Base-by-base conservation (phyloP, 2,888 invertebrate species). In the Chrysopilus asiliformis region DNA sequence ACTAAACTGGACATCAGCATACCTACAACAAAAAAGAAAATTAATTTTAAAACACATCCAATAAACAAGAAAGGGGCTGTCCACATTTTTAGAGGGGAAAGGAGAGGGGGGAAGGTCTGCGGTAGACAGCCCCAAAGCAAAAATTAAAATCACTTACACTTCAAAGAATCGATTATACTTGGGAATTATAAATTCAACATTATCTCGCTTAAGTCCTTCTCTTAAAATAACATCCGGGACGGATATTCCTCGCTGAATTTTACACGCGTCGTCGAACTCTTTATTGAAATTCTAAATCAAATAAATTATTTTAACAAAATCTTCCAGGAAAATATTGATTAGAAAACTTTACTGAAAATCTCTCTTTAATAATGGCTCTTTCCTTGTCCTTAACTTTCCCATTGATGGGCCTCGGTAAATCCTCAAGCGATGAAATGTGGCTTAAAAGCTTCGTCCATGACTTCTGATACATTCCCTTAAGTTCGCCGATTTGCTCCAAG, bases 161-260 rank as follows among this genome's bases (percentile, higher is more conserved):
- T 80, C 78, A 64, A 78, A 78, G 62, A 91, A 86, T 34, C 75
- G 70, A 51, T 76, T 72, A 66, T 95, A 95, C 49, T 77, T 76
- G 3, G 91, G 91, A 48, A 91, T 68, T 43, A 95, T 72, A 41
- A 82, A 77, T 52, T 87, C 84, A 56, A 85, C 85, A 65, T 93
- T 87, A 63, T 89, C 93, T 10, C 83, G 69, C 57, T 90, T 90
- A 32, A 95, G 72, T 39, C 79, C 76, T 57, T 89, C 85, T 28
- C 94, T 71, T 35, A 95, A 67, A 52, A 91, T 89, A 1, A 80
- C 72, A 67, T 95, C 94, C 1, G 95, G 94, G 51, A 95, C 86
- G 34, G 90, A 85, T 67, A 93, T 94, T 22, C 80, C 77, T 42
- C 87, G 76, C 66, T 95, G 94, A 19, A 76, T 73, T 47, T 81